These are phyloP conservation scores for Thalpophila matura DNA, from an alignment of 2,888 invertebrate genomes.

Conservation along the genomic window DNA sequence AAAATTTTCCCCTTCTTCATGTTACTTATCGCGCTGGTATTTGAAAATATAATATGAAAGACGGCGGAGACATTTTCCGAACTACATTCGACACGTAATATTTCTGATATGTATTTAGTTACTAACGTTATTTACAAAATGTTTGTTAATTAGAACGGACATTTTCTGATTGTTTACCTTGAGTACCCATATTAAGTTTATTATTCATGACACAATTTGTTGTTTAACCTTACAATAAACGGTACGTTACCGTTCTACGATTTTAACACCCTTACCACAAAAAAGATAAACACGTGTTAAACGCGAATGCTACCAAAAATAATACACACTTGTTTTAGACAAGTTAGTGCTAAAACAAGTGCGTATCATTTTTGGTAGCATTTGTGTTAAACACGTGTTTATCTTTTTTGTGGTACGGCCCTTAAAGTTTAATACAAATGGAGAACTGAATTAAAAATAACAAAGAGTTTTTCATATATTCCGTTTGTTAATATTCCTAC, in stretches of 20 bases:
- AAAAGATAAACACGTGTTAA: no score
- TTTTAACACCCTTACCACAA: no score
- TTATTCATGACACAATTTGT: conserved; percentile 17
- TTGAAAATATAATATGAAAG: background rate
- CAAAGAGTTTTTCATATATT: background rate
- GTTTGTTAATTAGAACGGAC: conserved; percentile 20
- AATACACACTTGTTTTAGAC: no score
- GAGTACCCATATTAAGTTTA: conserved; percentile 20
- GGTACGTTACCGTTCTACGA: background rate
- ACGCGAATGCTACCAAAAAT: no score
- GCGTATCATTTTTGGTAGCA: no score
- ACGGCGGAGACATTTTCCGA: background rate
- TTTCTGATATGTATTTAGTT: conserved; percentile 13
- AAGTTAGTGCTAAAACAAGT: no score
- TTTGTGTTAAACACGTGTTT: no score
- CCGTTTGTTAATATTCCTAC: background rate
- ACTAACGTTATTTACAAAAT: conserved; percentile 17
- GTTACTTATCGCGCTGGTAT: background rate
- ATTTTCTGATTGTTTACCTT: conserved; percentile 31
- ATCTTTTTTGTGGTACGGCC: no score
- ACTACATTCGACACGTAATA: background rate
- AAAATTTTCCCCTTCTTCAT: no score
- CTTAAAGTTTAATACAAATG: no score
- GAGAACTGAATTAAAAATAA: no score
- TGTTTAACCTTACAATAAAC: conserved; percentile 12